These are phyloP conservation scores for Selene dorsalis DNA, from an alignment of 2,797 vertebrate genomes.

Conservation along the genomic window DNA sequence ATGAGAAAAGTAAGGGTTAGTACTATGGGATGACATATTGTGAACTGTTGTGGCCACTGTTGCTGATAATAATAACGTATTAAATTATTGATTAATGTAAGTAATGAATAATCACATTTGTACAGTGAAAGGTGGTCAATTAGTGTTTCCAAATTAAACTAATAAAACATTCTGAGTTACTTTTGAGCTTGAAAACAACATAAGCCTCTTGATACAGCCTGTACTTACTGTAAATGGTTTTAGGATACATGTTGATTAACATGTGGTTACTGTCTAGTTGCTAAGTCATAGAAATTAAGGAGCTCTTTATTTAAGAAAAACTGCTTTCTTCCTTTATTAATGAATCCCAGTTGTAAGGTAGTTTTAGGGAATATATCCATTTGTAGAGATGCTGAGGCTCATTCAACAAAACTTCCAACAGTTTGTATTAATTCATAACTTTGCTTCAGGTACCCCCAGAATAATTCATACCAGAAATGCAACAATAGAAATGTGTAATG, in stretches of 20 bases:
- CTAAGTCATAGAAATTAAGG: too few relatives aligned
- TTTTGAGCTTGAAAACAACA: too few relatives aligned
- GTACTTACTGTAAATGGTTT: background rate
- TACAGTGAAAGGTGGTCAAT: background rate
- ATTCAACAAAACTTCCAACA: background rate
- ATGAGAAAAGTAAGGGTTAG: background rate
- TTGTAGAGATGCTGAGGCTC: background rate
- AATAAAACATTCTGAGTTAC: too few relatives aligned
- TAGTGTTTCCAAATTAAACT: background rate
- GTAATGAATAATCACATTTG: too few relatives aligned
- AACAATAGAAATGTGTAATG: too few relatives aligned
- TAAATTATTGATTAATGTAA: too few relatives aligned
- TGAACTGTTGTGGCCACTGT: background rate
- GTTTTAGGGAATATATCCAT: too few relatives aligned
- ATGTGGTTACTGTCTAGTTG: too few relatives aligned
- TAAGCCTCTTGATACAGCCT: background rate
- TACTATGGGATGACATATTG: background rate
- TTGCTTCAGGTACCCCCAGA: background rate
- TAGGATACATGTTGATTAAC: too few relatives aligned
- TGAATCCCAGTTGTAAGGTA: background rate
- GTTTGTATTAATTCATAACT: background rate
- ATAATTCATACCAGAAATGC: too few relatives aligned
- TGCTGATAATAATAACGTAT: too few relatives aligned
- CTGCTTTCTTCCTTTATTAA: background rate
- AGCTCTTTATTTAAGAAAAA: background rate